These are phyloP conservation scores for Urocyon cinereoargenteus DNA, from an alignment of 2,797 vertebrate genomes.

Conservation along the genomic window DNA sequence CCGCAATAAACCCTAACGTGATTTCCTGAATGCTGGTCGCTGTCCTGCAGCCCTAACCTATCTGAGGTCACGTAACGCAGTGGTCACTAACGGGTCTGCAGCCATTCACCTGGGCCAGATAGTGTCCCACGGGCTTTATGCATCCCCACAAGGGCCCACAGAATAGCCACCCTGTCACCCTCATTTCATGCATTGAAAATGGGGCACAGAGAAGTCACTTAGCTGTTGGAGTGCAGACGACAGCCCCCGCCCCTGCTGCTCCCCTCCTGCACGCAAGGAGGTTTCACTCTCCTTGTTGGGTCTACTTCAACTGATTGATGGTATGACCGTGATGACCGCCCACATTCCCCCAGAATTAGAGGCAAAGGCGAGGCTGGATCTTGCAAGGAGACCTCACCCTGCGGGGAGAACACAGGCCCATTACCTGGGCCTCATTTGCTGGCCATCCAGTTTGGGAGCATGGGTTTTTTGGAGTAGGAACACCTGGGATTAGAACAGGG, in stretches of 20 bases:
- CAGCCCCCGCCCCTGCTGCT: neutral
- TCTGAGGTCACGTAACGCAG: neutral
- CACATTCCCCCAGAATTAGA: neutral
- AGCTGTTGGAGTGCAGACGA: neutral
- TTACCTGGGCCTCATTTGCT: neutral
- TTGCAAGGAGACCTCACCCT: neutral
- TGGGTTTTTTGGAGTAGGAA: neutral
- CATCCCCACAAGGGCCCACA: neutral
- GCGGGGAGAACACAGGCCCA: neutral
- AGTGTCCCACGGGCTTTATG: neutral
- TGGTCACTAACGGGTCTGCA: no score
- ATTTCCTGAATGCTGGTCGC: accelerated
- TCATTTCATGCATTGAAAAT: neutral
- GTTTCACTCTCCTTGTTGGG: no score
- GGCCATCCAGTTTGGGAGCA: neutral
- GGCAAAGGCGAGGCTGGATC: neutral
- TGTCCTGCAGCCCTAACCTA: neutral
- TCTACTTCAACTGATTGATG: no score
- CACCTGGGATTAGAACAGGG: neutral
- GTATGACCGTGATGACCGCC: no score
- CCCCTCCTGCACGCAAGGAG: no score
- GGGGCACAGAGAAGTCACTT: neutral
- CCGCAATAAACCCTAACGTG: neutral
- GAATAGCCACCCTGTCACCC: neutral
- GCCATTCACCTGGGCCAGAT: no score